Evolutionary conservation across 2,888 invertebrate genomes (phyloP).

Genomic region (Melangyna quadrimaculata): DNA sequence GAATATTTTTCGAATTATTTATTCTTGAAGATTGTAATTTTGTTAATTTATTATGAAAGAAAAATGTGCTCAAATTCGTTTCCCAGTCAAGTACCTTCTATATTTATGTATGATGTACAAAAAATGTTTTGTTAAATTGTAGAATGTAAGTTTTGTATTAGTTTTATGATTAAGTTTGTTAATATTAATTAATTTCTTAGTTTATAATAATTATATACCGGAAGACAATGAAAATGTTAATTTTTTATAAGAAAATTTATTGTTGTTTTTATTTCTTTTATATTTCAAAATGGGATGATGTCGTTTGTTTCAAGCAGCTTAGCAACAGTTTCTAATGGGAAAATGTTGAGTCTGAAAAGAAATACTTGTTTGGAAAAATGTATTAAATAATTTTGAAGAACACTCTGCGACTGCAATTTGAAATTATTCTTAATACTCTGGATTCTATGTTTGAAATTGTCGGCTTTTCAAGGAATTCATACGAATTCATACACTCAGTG

Average conservation of each 20-base stretch:
- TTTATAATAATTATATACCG: constrained; percentile 58
- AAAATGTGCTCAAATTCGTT: constrained; percentile 37
- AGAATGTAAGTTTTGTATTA: constrained; percentile 26
- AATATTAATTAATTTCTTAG: constrained; percentile 48
- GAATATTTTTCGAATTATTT: neutral
- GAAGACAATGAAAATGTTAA: constrained; percentile 67
- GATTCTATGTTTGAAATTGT: too few species aligned
- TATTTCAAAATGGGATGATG: neutral
- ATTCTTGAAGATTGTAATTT: neutral
- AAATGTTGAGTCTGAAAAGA: neutral
- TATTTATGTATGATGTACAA: constrained; percentile 29
- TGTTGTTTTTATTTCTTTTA: neutral
- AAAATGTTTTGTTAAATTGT: constrained; percentile 44
- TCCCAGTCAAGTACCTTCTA: constrained; percentile 66
- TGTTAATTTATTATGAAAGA: constrained; percentile 44
- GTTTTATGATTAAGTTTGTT: constrained; percentile 54
- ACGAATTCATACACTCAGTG: too few species aligned
- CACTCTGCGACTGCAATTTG: too few species aligned
- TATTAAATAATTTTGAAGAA: too few species aligned
- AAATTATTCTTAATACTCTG: too few species aligned
- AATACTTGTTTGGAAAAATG: neutral
- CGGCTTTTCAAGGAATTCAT: too few species aligned
- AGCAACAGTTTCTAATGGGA: neutral
- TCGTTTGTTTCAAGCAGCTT: neutral
- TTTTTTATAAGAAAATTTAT: constrained; percentile 38